Evolutionary conservation across 1,140 invertebrate species (phyloP).

Genomic region (Sitodiplosis mosellana): DNA sequence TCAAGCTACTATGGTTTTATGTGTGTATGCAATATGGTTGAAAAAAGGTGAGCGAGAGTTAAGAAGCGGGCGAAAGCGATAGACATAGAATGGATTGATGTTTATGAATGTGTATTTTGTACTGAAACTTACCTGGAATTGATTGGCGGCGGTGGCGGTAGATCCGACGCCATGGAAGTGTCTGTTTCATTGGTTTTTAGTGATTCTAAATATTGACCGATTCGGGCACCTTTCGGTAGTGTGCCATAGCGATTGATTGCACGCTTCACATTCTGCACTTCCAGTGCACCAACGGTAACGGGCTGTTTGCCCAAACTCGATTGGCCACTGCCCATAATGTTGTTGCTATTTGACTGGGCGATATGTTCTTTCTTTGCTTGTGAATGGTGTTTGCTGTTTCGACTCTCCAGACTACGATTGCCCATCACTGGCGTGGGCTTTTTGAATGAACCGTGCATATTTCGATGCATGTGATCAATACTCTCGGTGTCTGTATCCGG

Average conservation of each 20-base stretch:
- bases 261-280: constrained; percentile 90
- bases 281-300: constrained; percentile 62
- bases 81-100: background rate
- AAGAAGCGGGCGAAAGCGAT: background rate
- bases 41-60: background rate
- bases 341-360: background rate
- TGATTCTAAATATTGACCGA: constrained; percentile 89
- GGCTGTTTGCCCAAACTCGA: constrained; percentile 17
- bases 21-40: background rate
- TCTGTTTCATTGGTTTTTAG: constrained; percentile 49
- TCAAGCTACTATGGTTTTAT: no score
- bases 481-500: constrained; percentile 31
- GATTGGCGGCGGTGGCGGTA: background rate
- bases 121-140: constrained; percentile 3
- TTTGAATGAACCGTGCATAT: constrained; percentile 30
- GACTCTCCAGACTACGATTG: constrained; percentile 26
- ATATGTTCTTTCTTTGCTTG: constrained; percentile 4
- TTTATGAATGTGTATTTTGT: constrained; percentile 12
- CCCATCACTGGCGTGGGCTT: constrained; percentile 32
- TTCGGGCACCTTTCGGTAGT: constrained; percentile 82
- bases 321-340: background rate
- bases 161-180: background rate
- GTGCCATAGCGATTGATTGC: constrained; percentile 95
- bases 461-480: constrained; percentile 12
- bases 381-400: constrained; percentile 35